Conservation (phyloP, 2,797 vertebrate genomes). For the Tamandua tetradactyla region DNA sequence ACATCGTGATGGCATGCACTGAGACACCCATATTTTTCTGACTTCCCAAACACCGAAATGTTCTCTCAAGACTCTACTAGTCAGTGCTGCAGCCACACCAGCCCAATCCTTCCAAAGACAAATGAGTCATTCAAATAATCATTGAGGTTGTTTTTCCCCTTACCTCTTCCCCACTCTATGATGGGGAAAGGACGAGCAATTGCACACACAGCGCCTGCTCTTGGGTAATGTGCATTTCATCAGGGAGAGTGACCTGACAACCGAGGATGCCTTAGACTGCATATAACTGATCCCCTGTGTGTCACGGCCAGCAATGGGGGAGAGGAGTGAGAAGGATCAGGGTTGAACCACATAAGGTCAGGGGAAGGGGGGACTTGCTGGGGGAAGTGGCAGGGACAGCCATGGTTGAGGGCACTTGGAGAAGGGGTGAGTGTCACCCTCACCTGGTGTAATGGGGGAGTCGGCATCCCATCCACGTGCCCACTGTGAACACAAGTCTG, state of each 20-base stretch:
- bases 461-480: not conserved
- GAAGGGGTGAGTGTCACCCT: not conserved
- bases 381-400: too few species aligned
- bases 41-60: too few species aligned
- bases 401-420: not conserved
- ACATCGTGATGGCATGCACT: too few species aligned
- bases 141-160: not conserved
- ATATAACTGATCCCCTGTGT: too few species aligned
- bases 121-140: not conserved
- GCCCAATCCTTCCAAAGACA: not conserved
- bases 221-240: not conserved
- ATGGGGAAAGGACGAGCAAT: not conserved
- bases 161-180: not conserved
- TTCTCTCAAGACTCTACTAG: not conserved
- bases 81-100: not conserved
- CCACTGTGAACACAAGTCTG: not conserved
- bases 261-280: not conserved
- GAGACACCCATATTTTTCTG: not conserved
- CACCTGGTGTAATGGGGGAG: not conserved
- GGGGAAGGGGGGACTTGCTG: not conserved
- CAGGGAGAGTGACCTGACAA: not conserved
- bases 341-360: not conserved
- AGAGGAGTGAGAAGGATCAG: not conserved
- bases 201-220: not conserved
- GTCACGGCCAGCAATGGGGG: not conserved